Conservation (phyloP, 2,797 vertebrate genomes). For the Hoplostethus atlanticus region DNA sequence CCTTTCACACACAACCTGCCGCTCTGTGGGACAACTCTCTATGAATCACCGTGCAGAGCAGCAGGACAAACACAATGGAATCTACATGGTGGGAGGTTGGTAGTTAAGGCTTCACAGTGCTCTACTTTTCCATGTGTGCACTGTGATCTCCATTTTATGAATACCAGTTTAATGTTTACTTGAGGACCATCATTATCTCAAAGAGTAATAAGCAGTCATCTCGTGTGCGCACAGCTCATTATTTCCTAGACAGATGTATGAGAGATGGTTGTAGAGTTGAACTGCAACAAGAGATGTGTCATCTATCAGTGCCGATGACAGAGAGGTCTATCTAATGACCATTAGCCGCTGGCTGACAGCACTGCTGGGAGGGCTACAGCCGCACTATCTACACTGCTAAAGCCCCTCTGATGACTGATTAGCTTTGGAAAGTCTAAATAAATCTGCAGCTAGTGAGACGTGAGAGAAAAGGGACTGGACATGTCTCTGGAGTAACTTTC, state of each 20-base stretch:
- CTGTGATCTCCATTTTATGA: conserved; percentile 56
- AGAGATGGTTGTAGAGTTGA: conserved; percentile 76
- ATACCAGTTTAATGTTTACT: conserved; percentile 77
- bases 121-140: conserved; percentile 27
- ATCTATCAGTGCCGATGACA: conserved; percentile 83
- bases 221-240: conserved; percentile 77
- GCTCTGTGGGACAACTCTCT: conserved; percentile 71
- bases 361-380: conserved; percentile 81
- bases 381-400: conserved; percentile 75
- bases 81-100: conserved; percentile 39
- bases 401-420: conserved; percentile 81
- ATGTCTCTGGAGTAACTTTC: conserved; percentile 76
- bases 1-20: conserved; percentile 82
- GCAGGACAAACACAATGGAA: conserved; percentile 60
- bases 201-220: conserved; percentile 79
- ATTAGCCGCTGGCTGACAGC: conserved; percentile 83
- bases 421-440: conserved; percentile 80
- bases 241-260: conserved; percentile 78
- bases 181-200: conserved; percentile 76
- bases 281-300: conserved; percentile 80
- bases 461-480: conserved; percentile 69
- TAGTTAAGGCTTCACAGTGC: conserved; percentile 17
- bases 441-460: conserved; percentile 77
- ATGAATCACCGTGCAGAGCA: conserved; percentile 67
- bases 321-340: conserved; percentile 85